Conservation (phyloP, 2,888 invertebrate species). For the Rhingia rostrata region DNA sequence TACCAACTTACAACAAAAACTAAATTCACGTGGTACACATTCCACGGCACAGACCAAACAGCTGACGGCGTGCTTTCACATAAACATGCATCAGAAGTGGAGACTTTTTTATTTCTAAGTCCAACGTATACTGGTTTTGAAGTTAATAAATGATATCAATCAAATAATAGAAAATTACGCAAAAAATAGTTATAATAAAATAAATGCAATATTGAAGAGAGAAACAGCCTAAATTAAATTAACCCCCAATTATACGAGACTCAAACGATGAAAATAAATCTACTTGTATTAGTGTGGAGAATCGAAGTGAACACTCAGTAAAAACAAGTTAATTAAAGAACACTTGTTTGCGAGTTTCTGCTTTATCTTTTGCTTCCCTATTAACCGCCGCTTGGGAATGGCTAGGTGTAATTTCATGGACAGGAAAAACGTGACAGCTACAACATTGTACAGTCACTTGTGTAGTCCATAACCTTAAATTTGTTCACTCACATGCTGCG, state of each 20-base stretch:
- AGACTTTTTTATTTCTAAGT: slow-evolving; percentile 26
- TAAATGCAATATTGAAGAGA: neutral
- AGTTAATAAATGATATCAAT: neutral
- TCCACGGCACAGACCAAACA: slow-evolving; percentile 43
- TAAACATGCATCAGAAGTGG: slow-evolving; percentile 6
- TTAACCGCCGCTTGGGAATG: slow-evolving; percentile 40
- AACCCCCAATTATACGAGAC: slow-evolving; percentile 1
- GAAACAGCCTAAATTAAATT: slow-evolving; percentile 34
- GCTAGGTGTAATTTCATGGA: slow-evolving; percentile 49
- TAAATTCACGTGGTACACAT: slow-evolving; percentile 45
- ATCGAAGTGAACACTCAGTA: slow-evolving; percentile 33
- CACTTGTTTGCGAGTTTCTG: slow-evolving; percentile 58
- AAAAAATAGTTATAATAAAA: neutral
- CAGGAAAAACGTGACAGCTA: slow-evolving; percentile 62
- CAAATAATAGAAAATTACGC: neutral
- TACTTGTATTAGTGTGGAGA: slow-evolving; percentile 20
- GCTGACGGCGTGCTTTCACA: slow-evolving; percentile 38
- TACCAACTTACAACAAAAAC: slow-evolving; percentile 25
- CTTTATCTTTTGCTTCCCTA: slow-evolving; percentile 53
- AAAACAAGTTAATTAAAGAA: slow-evolving; percentile 54
- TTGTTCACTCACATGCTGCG: slow-evolving; percentile 54
- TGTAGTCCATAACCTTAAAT: slow-evolving; percentile 55
- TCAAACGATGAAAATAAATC: slow-evolving; percentile 2
- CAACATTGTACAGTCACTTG: slow-evolving; percentile 55
- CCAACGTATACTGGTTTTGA: neutral